A percentile compares a stretch with the other conserved stretches of the same genome.
These are phyloP conservation scores for Euglossa dilemma DNA, from an alignment of 1,140 invertebrate genomes.

Conservation along the genomic window DNA sequence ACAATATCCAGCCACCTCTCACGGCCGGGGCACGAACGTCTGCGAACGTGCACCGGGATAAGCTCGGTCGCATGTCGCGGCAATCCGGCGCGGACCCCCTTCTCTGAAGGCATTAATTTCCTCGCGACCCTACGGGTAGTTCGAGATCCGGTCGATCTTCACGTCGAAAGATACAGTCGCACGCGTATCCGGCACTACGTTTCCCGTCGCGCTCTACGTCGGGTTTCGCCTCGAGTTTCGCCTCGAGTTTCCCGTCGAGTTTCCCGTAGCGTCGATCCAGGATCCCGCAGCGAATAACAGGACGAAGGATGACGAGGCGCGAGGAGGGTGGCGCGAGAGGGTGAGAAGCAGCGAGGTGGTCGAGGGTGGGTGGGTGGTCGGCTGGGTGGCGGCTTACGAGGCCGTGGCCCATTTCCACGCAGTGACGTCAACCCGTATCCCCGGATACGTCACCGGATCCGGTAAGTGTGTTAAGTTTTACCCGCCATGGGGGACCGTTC, in stretches of 20 bases:
- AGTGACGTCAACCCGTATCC: conserved; percentile 71
- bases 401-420: conserved; percentile 72
- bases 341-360: background rate
- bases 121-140: background rate
- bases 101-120: conserved; percentile 38
- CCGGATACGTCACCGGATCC: conserved; percentile 68
- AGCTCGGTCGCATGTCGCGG: background rate
- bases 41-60: background rate
- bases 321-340: conserved; percentile 32
- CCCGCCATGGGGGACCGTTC: conserved; percentile 51
- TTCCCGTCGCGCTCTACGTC: conserved; percentile 46
- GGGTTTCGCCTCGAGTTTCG: background rate
- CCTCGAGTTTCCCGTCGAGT: conserved; percentile 17
- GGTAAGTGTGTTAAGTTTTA: conserved; percentile 68
- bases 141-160: conserved; percentile 33
- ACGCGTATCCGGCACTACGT: conserved; percentile 54
- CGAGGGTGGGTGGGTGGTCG: conserved; percentile 6
- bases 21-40: background rate
- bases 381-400: conserved; percentile 61
- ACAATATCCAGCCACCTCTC: background rate
- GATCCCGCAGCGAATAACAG: conserved; percentile 61
- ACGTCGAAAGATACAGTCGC: conserved; percentile 35
- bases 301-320: conserved; percentile 62
- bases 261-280: conserved; percentile 60
- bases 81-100: background rate